A percentile compares a stretch with the other conserved stretches of the same genome.
Conservation (phyloP, 2,888 invertebrate genomes). For the Altica lythri region DNA sequence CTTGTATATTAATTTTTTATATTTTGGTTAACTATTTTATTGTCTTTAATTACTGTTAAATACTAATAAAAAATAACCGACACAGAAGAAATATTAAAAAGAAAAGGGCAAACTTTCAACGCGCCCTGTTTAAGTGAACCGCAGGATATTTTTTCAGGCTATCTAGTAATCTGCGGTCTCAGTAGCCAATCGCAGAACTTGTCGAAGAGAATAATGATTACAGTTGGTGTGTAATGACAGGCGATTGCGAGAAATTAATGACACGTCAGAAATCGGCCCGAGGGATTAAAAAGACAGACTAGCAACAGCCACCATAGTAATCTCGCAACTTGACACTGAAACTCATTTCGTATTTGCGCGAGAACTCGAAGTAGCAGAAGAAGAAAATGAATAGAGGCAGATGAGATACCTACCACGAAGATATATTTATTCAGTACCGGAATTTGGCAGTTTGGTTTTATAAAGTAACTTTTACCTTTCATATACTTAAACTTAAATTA, state of each 20-base stretch:
- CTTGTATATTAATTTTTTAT: no score
- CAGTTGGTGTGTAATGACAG: constrained; percentile 12
- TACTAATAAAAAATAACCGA: no score
- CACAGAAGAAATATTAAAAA: no score
- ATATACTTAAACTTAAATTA: no score
- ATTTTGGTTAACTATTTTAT: no score
- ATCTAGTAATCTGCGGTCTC: constrained; percentile 1
- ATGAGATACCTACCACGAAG: constrained; percentile 8
- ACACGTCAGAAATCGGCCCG: constrained; percentile 11
- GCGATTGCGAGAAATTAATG: constrained; percentile 22
- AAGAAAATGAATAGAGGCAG: neutral
- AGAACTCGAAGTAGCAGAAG: constrained; percentile 8
- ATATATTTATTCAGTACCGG: neutral
- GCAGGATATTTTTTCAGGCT: neutral
- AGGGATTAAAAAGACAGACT: constrained; percentile 1
- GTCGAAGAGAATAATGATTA: constrained; percentile 11
- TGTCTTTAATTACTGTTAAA: no score
- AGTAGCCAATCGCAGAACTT: constrained; percentile 3
- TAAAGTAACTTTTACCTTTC: no score
- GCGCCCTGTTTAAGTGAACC: neutral
- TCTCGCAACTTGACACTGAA: constrained; percentile 18
- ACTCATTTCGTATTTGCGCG: constrained; percentile 20
- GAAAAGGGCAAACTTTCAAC: no score
- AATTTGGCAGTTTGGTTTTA: constrained; percentile 1
- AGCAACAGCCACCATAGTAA: constrained; percentile 11